Conservation (phyloP, 64 coral and sea anemone species). For the Anthopleura sola region DNA sequence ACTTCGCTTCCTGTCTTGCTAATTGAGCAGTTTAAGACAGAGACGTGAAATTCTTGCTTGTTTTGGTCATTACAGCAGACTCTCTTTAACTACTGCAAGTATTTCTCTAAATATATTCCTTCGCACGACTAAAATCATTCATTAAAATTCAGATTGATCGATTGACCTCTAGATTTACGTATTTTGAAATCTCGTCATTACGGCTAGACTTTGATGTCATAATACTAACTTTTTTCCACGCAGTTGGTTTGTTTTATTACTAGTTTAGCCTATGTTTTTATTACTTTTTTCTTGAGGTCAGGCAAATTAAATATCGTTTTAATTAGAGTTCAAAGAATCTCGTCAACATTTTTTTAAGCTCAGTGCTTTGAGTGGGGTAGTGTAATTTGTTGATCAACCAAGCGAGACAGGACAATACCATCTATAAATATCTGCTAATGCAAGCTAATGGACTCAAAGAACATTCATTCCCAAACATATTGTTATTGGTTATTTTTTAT, state of each 20-base stretch:
- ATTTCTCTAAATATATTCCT: not conserved
- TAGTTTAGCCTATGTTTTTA: not conserved
- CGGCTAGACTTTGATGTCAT: not conserved
- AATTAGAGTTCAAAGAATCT: not conserved
- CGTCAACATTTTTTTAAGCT: not conserved
- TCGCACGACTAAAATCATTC: not conserved
- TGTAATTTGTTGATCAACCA: not conserved
- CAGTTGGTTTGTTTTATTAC: not conserved
- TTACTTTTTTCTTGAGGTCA: not conserved
- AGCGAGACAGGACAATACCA: not conserved
- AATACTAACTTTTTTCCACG: not conserved
- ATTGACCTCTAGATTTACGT: not conserved
- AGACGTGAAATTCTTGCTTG: not conserved
- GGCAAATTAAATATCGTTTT: not conserved
- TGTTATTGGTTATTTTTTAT: not conserved
- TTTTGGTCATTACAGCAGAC: too few relatives aligned
- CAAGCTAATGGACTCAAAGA: not conserved
- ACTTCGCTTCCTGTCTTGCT: not conserved
- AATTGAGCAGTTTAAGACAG: not conserved
- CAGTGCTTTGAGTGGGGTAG: not conserved
- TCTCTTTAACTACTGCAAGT: conserved; percentile 6
- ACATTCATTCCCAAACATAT: not conserved
- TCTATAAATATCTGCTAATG: not conserved
- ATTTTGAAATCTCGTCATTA: not conserved
- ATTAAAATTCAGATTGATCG: not conserved